Conservation (phyloP, 2,888 invertebrate genomes). For the Lapara coniferarum region DNA sequence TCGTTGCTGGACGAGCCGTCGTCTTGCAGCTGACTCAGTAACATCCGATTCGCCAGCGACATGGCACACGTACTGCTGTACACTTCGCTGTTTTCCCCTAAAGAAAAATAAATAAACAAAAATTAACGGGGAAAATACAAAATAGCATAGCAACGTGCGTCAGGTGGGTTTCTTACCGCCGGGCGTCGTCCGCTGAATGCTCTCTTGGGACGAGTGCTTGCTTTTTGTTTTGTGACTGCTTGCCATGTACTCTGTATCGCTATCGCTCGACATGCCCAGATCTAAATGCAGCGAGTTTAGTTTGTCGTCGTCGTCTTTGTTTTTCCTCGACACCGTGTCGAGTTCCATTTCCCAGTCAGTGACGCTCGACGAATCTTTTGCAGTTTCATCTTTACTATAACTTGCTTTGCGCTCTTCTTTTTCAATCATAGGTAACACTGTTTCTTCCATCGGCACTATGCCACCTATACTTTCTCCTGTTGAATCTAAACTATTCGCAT, state of each 20-base stretch:
- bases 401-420: slow-evolving; percentile 59
- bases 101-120: slow-evolving; percentile 54
- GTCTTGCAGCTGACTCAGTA: slow-evolving; percentile 81
- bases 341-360: slow-evolving; percentile 86
- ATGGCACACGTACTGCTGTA: slow-evolving; percentile 69
- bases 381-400: slow-evolving; percentile 62
- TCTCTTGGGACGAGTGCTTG: slow-evolving; percentile 61
- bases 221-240: slow-evolving; percentile 61
- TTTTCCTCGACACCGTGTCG: slow-evolving; percentile 78
- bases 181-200: slow-evolving; percentile 62
- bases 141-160: slow-evolving; percentile 41
- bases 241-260: slow-evolving; percentile 73
- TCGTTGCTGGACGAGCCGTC: slow-evolving; percentile 82
- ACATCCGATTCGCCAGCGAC: slow-evolving; percentile 72
- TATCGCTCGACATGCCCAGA: slow-evolving; percentile 80
- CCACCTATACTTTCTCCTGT: slow-evolving; percentile 68
- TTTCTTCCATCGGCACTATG: slow-evolving; percentile 61
- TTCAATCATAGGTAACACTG: slow-evolving; percentile 55
- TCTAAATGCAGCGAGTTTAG: slow-evolving; percentile 76
- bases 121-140: slow-evolving; percentile 46
- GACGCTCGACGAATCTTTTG: slow-evolving; percentile 71
- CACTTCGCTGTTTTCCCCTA: slow-evolving; percentile 74
- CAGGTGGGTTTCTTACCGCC: slow-evolving; percentile 61
- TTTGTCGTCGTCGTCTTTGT: slow-evolving; percentile 74
- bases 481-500: slow-evolving; percentile 74